Percentiles rank a stretch among this genome's conserved stretches.
phyloP scores from a whole-genome alignment of 2,888 invertebrate species.

The Hecatera dysodea region DNA sequence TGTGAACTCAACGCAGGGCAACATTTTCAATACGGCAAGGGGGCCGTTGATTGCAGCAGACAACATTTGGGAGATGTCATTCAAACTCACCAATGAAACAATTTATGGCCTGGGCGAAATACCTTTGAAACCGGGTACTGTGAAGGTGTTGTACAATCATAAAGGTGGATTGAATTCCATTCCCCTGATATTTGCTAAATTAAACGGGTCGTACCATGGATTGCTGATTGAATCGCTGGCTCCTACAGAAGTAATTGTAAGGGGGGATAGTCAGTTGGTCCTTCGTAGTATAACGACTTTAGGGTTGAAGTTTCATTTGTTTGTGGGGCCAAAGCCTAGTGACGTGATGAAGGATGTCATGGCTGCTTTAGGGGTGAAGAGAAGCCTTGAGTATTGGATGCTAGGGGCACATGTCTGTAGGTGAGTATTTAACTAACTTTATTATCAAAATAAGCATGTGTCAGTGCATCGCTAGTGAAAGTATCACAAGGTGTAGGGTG shows the following conservation, averaged over 20 bases:
- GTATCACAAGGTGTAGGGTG: too few species aligned
- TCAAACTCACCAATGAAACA: slow-evolving; percentile 88
- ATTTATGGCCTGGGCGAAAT: slow-evolving; percentile 91
- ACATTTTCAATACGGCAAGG: slow-evolving; percentile 88
- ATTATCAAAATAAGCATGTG: not conserved
- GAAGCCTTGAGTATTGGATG: slow-evolving; percentile 85
- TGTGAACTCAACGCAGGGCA: slow-evolving; percentile 75
- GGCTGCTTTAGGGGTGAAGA: slow-evolving; percentile 71
- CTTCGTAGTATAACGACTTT: slow-evolving; percentile 89
- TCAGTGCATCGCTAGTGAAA: not conserved
- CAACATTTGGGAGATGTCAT: slow-evolving; percentile 91
- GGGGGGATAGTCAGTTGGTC: slow-evolving; percentile 88
- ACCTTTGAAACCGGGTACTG: slow-evolving; percentile 77
- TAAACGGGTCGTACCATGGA: slow-evolving; percentile 90
- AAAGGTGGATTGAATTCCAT: slow-evolving; percentile 82
- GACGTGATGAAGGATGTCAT: slow-evolving; percentile 84
- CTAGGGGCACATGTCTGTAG: slow-evolving; percentile 86
- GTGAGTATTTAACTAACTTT: slow-evolving; percentile 63
- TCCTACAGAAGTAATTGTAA: slow-evolving; percentile 90
- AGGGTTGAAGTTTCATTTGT: slow-evolving; percentile 84
- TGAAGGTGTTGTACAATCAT: slow-evolving; percentile 87
- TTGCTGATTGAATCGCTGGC: slow-evolving; percentile 87
- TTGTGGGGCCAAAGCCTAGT: slow-evolving; percentile 82
- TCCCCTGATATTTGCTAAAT: slow-evolving; percentile 89
- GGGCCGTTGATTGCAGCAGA: slow-evolving; percentile 91